Base-by-base conservation (phyloP, 2,797 vertebrate species). In the Odontamblyopus lacepedii region DNA sequence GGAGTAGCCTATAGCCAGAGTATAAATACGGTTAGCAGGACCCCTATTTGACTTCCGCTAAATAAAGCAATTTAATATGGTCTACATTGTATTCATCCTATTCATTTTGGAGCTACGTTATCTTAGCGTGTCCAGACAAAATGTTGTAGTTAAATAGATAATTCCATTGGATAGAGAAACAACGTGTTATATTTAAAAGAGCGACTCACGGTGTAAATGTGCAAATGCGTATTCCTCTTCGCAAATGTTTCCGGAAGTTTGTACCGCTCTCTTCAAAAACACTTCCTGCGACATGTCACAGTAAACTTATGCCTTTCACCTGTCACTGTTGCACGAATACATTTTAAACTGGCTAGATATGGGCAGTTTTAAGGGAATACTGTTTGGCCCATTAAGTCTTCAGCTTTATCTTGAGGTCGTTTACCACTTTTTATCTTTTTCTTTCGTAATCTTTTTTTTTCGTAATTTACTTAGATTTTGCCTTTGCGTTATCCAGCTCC, bases 241-340 rank as follows among this genome's bases (percentile, higher is more conserved):
- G 19, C 44, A 6, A 66, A 50, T 66, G 44, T 66, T 66, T 66
- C 64, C 64, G 64, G 64, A 66, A 66, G 64, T 19, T 2, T 19
- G 7, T 9, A 6, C n/a, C 2, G 7, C 41, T 50, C 1, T 63
- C n/a, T 23, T 48, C 63, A 64, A 48, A 64, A 3, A 18, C 41
- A 29, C 23, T 50, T 66, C 64, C 64, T 2, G 6, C 26, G 0
- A 1, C 15, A 3, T 26, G 26, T 66, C 64, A 51, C 12, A 50
- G 6, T 66, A 51, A 51, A 66, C 7, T 29, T n/a, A 1, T 16
- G 23, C 32, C 32, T 6, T 0, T 50, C 1, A 23, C 15, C 23
- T 41, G 35, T 11, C n/a, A 4, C 18, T 63, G 35, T 19, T 2
- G 62, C 9, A 23, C 29, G 0, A 9, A n/a, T 19, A 2, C 30